Percentiles rank a stretch among this genome's conserved stretches.
Evolutionary conservation across 2,113 vertebrate species (phyloP).

Genomic region (Pitta sordida): DNA sequence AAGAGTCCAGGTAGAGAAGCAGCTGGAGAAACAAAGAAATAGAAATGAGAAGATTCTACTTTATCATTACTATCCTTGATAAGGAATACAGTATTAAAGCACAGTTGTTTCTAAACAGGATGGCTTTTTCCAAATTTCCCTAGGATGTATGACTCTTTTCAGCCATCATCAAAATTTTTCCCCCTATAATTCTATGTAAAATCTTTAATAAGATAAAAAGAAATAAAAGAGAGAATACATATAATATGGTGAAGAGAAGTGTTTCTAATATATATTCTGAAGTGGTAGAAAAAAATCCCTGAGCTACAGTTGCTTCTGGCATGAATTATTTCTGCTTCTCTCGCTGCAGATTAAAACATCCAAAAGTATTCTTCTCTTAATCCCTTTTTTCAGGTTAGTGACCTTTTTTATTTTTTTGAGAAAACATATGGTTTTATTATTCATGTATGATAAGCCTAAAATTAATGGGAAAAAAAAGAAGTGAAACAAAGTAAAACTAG

Average conservation of each 20-base stretch:
- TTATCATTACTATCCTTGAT: neutral
- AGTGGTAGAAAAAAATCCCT: neutral
- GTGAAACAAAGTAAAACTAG: neutral
- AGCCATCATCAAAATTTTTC: neutral
- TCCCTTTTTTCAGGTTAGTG: neutral
- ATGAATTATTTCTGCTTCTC: neutral
- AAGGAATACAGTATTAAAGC: neutral
- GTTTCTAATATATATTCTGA: neutral
- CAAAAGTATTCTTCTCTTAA: neutral
- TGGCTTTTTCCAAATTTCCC: neutral
- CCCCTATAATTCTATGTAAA: neutral
- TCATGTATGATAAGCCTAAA: neutral
- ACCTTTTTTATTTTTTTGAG: neutral
- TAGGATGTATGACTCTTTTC: neutral
- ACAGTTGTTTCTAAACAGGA: neutral
- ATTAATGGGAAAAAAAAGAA: neutral
- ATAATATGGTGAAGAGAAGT: neutral
- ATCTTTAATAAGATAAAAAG: neutral
- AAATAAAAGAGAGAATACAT: neutral
- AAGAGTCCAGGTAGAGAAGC: slow-evolving; percentile 34
- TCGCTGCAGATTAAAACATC: slow-evolving; percentile 13
- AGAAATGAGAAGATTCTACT: neutral
- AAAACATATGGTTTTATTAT: neutral
- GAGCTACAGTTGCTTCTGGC: neutral
- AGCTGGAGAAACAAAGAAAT: slow-evolving; percentile 18